These are phyloP conservation scores for Ormyrus pomaceus DNA, from an alignment of 2,888 invertebrate genomes.

Conservation along the genomic window DNA sequence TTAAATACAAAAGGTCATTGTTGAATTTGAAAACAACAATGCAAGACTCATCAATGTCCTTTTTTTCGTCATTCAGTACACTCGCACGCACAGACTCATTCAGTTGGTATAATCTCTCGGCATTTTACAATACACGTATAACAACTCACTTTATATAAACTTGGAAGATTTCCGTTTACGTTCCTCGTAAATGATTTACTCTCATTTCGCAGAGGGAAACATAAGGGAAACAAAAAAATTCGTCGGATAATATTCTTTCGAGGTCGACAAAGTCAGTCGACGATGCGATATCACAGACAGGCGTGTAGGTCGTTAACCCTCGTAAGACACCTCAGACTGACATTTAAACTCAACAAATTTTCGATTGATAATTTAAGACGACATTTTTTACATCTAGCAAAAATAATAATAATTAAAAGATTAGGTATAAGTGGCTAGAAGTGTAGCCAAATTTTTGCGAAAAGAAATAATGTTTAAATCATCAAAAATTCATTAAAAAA, in stretches of 20 bases:
- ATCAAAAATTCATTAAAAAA: background rate
- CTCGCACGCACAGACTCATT: constrained; percentile 1
- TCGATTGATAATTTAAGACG: constrained; percentile 48
- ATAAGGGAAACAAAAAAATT: constrained; percentile 43
- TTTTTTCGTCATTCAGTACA: constrained; percentile 3
- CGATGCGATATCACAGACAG: constrained; percentile 70
- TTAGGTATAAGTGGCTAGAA: too few relatives aligned
- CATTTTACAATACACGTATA: constrained; percentile 31
- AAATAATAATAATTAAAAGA: too few relatives aligned
- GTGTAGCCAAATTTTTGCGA: background rate
- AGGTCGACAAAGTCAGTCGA: constrained; percentile 52
- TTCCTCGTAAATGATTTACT: constrained; percentile 22
- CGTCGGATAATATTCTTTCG: constrained; percentile 39
- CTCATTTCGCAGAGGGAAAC: constrained; percentile 23
- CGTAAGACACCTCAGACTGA: constrained; percentile 36
- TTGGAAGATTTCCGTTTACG: constrained; percentile 22
- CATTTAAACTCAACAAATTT: constrained; percentile 1
- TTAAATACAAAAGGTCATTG: constrained; percentile 25
- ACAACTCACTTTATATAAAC: constrained; percentile 37
- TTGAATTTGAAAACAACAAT: constrained; percentile 21
- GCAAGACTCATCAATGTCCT: constrained; percentile 19
- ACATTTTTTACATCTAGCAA: background rate
- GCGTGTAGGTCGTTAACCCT: constrained; percentile 49
- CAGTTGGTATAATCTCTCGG: constrained; percentile 26
- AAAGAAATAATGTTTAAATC: constrained; percentile 1